Evolutionary conservation across 2,113 vertebrate genomes (phyloP).

Genomic region (Grammomys dolichurus): DNA sequence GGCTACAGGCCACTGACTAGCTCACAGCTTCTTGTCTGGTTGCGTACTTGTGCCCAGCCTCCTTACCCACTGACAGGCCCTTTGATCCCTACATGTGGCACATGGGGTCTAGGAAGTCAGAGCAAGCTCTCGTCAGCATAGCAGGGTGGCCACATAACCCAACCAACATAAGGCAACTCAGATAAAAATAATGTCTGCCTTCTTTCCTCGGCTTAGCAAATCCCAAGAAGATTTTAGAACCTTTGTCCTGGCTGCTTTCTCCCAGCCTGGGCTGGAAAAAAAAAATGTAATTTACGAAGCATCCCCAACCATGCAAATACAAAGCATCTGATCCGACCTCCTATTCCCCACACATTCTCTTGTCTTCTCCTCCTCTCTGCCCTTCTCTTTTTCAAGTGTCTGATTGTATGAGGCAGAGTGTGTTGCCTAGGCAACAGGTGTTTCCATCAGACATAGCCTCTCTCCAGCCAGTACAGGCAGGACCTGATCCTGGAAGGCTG

Average conservation of each 20-base stretch:
- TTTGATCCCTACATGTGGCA: neutral
- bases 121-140: neutral
- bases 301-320: neutral
- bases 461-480: neutral
- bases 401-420: neutral
- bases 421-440: conserved; percentile 38
- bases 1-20: too few relatives aligned
- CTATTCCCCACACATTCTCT: neutral
- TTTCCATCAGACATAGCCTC: neutral
- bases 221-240: neutral
- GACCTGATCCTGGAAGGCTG: neutral
- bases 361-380: neutral
- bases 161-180: neutral
- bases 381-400: neutral
- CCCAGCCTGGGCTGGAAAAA: neutral
- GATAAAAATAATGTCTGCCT: neutral
- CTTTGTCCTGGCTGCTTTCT: neutral
- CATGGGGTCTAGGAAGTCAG: neutral
- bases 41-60: neutral
- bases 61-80: neutral
- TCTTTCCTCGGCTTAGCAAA: conserved; percentile 23
- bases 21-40: neutral
- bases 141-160: neutral
- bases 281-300: neutral
- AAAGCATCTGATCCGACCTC: neutral